Conservation (phyloP, 2,888 invertebrate genomes). For the Pachydiplax longipennis region DNA sequence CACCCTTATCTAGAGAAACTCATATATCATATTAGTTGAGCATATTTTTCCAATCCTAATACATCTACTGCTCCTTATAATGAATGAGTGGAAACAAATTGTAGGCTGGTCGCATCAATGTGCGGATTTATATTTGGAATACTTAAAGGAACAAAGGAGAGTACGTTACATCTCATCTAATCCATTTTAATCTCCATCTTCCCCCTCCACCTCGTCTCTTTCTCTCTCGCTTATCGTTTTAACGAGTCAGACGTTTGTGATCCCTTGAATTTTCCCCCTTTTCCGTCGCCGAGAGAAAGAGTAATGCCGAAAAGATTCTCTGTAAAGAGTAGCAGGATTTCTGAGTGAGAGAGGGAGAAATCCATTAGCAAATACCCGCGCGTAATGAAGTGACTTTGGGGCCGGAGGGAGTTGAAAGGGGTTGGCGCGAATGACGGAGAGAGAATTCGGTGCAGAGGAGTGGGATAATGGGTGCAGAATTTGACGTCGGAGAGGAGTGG, state of each 20-base stretch:
- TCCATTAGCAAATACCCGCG: constrained; percentile 36
- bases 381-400: constrained; percentile 41
- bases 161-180: constrained; percentile 9
- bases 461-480: constrained; percentile 37
- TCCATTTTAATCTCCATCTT: constrained; percentile 32
- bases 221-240: constrained; percentile 8
- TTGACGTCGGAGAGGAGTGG: not conserved
- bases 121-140: not conserved
- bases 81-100: no score
- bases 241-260: constrained; percentile 18
- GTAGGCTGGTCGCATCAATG: no score
- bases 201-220: not conserved
- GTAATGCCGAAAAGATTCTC: constrained; percentile 36
- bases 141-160: not conserved
- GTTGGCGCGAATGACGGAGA: not conserved
- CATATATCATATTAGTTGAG: no score
- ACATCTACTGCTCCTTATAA: no score
- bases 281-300: not conserved
- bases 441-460: not conserved
- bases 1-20: no score
- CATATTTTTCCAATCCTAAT: no score
- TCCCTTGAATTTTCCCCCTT: not conserved
- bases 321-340: constrained; percentile 27
- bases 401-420: constrained; percentile 9
- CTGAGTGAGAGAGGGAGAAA: constrained; percentile 19